phyloP scores from a whole-genome alignment of 2,888 invertebrate genomes.

The Elegia similella region DNA sequence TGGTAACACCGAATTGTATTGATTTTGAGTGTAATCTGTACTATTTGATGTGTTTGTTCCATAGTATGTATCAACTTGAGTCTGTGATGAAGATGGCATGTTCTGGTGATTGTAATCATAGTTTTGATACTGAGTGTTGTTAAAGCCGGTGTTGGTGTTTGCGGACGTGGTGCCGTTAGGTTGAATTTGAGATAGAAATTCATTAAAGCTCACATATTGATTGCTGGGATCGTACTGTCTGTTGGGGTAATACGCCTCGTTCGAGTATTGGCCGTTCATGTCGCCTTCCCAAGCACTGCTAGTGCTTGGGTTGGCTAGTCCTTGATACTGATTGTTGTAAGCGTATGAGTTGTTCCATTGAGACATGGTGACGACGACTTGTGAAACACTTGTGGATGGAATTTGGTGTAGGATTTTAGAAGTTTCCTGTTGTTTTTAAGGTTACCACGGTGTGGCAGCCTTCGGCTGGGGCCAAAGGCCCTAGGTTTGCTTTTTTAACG shows the following conservation, averaged over 20 bases:
- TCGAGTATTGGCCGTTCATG: slow-evolving; percentile 54
- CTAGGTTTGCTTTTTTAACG: slow-evolving; percentile 32
- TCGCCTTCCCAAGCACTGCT: slow-evolving; percentile 60
- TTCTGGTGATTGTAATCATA: slow-evolving; percentile 62
- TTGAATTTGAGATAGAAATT: slow-evolving; percentile 70
- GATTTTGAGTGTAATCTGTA: slow-evolving; percentile 44
- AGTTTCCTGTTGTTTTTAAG: slow-evolving; percentile 33
- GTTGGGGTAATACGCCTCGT: slow-evolving; percentile 58
- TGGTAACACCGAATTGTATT: slow-evolving; percentile 41
- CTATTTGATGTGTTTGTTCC: slow-evolving; percentile 40
- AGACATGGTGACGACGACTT: slow-evolving; percentile 57
- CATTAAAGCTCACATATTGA: slow-evolving; percentile 72
- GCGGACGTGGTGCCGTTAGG: slow-evolving; percentile 40
- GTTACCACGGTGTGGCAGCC: slow-evolving; percentile 43
- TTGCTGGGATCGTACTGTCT: slow-evolving; percentile 52
- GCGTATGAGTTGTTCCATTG: slow-evolving; percentile 73
- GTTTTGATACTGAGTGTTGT: slow-evolving; percentile 56
- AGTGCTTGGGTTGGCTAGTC: too few relatives aligned
- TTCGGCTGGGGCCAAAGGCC: slow-evolving; percentile 76
- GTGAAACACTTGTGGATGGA: slow-evolving; percentile 42
- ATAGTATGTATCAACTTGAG: slow-evolving; percentile 49
- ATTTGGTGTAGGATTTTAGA: slow-evolving; percentile 25
- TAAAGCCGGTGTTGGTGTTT: slow-evolving; percentile 43
- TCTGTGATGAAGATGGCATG: slow-evolving; percentile 52
- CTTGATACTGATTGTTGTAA: slow-evolving; percentile 66